These are phyloP conservation scores for Momotus momota DNA, from an alignment of 2,797 vertebrate genomes.

Conservation along the genomic window DNA sequence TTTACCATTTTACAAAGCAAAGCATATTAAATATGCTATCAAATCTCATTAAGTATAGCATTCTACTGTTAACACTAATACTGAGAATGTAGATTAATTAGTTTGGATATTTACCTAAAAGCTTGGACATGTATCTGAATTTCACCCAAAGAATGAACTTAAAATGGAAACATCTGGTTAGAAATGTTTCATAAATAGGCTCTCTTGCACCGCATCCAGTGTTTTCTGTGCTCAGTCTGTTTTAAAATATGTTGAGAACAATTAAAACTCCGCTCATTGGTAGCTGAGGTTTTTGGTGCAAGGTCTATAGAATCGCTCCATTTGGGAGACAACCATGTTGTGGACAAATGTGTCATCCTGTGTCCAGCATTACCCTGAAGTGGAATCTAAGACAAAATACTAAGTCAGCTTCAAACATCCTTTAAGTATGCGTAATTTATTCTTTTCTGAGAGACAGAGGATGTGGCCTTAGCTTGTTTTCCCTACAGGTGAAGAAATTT, in stretches of 20 bases:
- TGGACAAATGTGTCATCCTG: not conserved
- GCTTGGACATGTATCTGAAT: not conserved
- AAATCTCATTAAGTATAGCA: not conserved
- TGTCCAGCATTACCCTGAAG: not conserved
- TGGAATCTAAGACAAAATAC: not conserved
- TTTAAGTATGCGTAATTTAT: not conserved
- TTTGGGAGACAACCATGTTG: not conserved
- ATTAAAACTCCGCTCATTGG: not conserved
- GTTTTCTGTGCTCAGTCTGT: not conserved
- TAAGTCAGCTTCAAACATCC: not conserved
- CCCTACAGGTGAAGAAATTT: not conserved
- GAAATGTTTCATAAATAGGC: not conserved
- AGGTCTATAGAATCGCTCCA: not conserved
- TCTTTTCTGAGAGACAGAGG: not conserved
- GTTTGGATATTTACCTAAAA: slow-evolving; percentile 2
- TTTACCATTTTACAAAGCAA: not conserved
- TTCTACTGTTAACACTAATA: not conserved
- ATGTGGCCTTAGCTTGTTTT: not conserved
- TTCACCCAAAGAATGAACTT: not conserved
- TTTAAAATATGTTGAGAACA: not conserved
- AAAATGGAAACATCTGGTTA: not conserved
- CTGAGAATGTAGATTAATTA: not conserved
- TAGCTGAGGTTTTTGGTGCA: not conserved
- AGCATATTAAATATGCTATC: not conserved
- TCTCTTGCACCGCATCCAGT: not conserved